phyloP scores from a whole-genome alignment of 2,888 invertebrate species.

The Clostera curtula region DNA sequence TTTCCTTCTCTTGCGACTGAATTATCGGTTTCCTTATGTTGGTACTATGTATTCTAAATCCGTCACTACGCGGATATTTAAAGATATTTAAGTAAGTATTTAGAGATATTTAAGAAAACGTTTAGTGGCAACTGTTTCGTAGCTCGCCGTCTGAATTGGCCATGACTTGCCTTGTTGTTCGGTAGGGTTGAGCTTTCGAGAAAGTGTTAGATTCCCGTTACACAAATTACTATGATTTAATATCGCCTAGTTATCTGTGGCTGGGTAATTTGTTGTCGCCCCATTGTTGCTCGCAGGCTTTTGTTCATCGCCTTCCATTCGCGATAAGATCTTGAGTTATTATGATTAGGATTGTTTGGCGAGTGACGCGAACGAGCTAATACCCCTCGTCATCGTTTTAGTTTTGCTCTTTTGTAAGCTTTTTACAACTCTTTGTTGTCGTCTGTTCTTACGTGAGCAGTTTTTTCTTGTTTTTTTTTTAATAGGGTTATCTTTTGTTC shows the following conservation, averaged over 20 bases:
- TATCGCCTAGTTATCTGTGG: slow-evolving; percentile 74
- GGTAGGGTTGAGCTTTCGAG: no score
- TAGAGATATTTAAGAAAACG: no score
- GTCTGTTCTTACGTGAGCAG: slow-evolving; percentile 13
- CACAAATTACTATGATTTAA: slow-evolving; percentile 75
- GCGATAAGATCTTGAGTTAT: slow-evolving; percentile 73
- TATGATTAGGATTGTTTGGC: slow-evolving; percentile 74
- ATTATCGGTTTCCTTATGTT: no score
- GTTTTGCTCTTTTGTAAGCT: slow-evolving; percentile 40
- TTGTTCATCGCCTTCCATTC: slow-evolving; percentile 67
- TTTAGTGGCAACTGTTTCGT: no score
- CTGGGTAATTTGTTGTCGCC: slow-evolving; percentile 70
- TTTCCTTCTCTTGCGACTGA: no score
- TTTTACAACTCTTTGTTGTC: slow-evolving; percentile 30
- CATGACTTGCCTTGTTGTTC: no score
- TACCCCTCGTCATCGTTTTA: slow-evolving; percentile 63
- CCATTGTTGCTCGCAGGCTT: slow-evolving; percentile 69
- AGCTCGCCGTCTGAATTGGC: no score
- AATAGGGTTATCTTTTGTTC: no score
- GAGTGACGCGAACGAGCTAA: slow-evolving; percentile 67
- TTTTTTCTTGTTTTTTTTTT: slow-evolving; percentile 9
- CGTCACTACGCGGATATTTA: no score
- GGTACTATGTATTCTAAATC: no score
- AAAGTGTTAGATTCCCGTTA: slow-evolving; percentile 59
- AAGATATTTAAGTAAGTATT: no score